Conservation (phyloP, 1,140 invertebrate species). For the Macrotrachela quadricornifera region DNA sequence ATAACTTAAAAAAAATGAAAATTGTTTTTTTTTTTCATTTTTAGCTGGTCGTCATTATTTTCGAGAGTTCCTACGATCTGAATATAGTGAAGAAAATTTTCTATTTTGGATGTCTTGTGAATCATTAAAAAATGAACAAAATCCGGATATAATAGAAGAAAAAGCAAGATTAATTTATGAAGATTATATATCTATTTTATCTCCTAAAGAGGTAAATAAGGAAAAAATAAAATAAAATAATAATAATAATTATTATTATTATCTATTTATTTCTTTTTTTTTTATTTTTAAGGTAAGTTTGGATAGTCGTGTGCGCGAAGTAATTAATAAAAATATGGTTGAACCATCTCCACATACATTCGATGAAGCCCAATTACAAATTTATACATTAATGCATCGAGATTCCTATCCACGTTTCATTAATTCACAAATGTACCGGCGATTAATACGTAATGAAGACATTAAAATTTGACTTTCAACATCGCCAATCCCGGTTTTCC, state of each 20-base stretch:
- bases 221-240: background rate
- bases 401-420: conserved; percentile 96
- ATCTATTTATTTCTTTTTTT: background rate
- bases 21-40: conserved; percentile 15
- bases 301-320: conserved; percentile 85
- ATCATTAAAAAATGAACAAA: conserved; percentile 75
- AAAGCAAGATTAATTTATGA: conserved; percentile 94
- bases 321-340: conserved; percentile 93
- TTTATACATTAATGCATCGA: conserved; percentile 97
- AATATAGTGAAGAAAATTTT: conserved; percentile 99
- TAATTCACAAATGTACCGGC: conserved; percentile 39
- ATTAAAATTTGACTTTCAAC: too few relatives aligned
- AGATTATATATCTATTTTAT: conserved; percentile 97
- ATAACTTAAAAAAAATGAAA: background rate
- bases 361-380: conserved; percentile 97
- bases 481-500: too few relatives aligned
- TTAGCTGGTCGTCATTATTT: conserved; percentile 75
- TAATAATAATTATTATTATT: background rate
- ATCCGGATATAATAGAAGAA: conserved; percentile 75
- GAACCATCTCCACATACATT: conserved; percentile 83
- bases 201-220: conserved; percentile 78
- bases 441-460: too few relatives aligned
- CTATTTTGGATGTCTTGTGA: conserved; percentile 96
- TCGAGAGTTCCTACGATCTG: conserved; percentile 84
- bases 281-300: conserved; percentile 55